These are phyloP conservation scores for Halictus rubicundus DNA, from an alignment of 1,140 invertebrate species.

Conservation along the genomic window DNA sequence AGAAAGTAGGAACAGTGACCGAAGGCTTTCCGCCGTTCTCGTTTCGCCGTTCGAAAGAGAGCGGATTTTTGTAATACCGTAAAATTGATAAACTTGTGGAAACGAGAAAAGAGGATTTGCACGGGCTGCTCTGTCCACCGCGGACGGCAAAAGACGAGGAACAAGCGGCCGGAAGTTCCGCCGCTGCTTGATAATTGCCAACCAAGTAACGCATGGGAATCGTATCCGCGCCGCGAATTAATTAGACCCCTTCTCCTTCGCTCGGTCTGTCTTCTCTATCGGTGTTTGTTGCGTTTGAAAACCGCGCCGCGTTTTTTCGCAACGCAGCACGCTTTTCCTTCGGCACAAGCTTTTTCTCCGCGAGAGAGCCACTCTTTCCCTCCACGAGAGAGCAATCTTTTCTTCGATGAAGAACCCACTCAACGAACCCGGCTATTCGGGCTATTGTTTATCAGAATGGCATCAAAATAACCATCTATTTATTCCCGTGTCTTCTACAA, in stretches of 20 bases:
- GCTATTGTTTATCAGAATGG: no score
- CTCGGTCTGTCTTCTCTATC: no score
- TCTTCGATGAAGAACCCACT: no score
- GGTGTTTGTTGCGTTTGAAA: no score
- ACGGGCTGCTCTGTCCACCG: not conserved
- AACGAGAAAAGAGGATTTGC: constrained; percentile 1
- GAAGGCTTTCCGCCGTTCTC: not conserved
- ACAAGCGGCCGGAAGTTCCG: not conserved
- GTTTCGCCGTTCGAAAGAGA: not conserved
- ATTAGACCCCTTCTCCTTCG: not conserved
- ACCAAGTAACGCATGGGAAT: not conserved
- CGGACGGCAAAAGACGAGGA: not conserved
- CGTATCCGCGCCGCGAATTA: not conserved
- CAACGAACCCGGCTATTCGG: no score
- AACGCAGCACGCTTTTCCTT: no score
- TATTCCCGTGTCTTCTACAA: no score
- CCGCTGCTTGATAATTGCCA: not conserved
- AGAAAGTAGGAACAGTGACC: not conserved
- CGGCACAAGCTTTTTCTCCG: no score
- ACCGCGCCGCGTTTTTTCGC: no score
- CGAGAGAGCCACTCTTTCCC: no score
- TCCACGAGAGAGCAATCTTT: no score
- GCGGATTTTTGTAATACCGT: constrained; percentile 3
- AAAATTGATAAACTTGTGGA: not conserved
- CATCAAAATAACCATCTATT: no score